A percentile compares a stretch with the other conserved stretches of the same genome.
Evolutionary conservation across 2,797 vertebrate species (phyloP).

Genomic region (Cercopithecus diana): DNA sequence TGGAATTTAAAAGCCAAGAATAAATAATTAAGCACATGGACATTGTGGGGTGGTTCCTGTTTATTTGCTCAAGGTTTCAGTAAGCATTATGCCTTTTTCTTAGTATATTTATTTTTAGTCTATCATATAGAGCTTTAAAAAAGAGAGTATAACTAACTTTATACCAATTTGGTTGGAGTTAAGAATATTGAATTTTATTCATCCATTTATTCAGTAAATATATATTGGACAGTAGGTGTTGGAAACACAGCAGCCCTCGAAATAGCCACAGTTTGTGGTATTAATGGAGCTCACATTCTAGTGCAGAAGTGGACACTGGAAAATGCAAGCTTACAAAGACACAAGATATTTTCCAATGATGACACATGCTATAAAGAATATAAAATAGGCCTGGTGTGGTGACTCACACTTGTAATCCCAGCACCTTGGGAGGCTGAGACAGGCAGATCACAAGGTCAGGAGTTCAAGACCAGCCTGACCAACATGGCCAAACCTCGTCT

Average conservation of each 20-base stretch:
- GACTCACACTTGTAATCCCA: no score
- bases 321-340: neutral
- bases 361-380: neutral
- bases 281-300: neutral
- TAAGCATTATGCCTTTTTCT: neutral
- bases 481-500: no score
- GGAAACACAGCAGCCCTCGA: neutral
- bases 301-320: no score
- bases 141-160: neutral
- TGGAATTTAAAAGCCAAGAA: conserved; percentile 57
- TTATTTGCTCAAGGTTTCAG: conserved; percentile 23
- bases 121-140: neutral
- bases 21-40: conserved; percentile 64
- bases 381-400: neutral
- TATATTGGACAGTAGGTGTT: neutral
- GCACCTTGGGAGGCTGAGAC: no score
- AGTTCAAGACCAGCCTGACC: no score
- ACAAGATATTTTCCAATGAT: neutral
- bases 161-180: neutral
- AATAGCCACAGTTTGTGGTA: neutral
- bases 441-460: no score
- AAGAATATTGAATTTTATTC: neutral
- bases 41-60: neutral
- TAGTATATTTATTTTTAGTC: conserved; percentile 19
- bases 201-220: neutral